phyloP scores from a whole-genome alignment of 2,797 vertebrate species.

The Amniataba percoides region DNA sequence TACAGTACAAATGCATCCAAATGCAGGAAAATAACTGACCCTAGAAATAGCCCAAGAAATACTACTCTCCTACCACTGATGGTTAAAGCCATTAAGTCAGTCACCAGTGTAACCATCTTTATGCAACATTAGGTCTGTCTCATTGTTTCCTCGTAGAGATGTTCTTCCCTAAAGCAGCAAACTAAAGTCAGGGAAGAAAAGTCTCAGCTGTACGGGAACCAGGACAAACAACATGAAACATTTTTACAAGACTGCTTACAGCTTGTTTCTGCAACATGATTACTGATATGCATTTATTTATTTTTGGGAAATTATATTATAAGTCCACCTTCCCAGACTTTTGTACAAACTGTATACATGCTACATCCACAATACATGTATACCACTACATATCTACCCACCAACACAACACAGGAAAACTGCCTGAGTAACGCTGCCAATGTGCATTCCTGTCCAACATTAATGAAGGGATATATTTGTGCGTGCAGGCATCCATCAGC shows the following conservation, averaged over 20 bases:
- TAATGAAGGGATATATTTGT: background rate
- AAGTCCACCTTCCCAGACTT: background rate
- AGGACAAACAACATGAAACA: background rate
- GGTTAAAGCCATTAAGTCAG: too few species aligned
- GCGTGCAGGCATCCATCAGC: background rate
- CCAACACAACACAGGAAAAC: background rate
- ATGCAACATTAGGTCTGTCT: too few species aligned
- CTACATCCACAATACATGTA: background rate
- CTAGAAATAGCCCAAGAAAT: background rate
- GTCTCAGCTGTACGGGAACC: background rate
- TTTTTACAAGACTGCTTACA: background rate
- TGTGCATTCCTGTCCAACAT: background rate
- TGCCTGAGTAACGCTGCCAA: background rate
- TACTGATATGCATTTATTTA: background rate
- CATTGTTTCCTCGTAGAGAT: too few species aligned
- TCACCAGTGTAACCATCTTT: too few species aligned
- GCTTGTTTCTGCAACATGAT: background rate
- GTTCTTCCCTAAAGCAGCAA: too few species aligned
- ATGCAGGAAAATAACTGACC: background rate
- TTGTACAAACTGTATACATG: background rate
- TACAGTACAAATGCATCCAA: too few species aligned
- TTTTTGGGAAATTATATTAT: background rate
- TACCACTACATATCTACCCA: background rate
- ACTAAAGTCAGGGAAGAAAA: background rate
- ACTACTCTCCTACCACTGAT: background rate